Base-by-base conservation (phyloP, 2,888 invertebrate genomes). In the Helicoverpa assulta region DNA sequence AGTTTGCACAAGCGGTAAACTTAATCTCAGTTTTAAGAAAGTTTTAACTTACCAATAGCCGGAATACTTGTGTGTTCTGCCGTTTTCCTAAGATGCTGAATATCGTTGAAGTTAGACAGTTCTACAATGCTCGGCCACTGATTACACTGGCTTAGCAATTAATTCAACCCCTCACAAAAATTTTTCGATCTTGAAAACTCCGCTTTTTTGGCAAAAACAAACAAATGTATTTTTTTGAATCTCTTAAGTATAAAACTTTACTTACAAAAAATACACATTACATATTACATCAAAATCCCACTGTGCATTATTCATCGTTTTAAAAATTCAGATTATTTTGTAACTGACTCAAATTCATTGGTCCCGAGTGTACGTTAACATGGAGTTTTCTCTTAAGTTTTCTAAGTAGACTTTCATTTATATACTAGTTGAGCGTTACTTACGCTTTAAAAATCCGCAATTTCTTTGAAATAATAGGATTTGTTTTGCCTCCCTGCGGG, bases 21-120 rank as follows among this genome's bases (percentile, higher is more conserved):
- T 78, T 66, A 68, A 82, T 80, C 70, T 73, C 63, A 68, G 75
- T 74, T 73, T 71, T 58, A 70, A 60, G 75, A 71, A 81, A 81
- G 43, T 79, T 84, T 70, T 5, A 47, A 29, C 60, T 70, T 84
- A 73, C 69, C 81, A 73, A 75, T 78, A 75, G 64, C 67, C 59
- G 7, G 55, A 61, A 67, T 70, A 52, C 73, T 70, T 63, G 59
- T 55, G 55, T 43, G 51, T 63, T 66, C 52, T 40, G 51, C 53
- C n/a, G 68, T 66, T 66, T 74, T 69, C 50, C 37, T 60, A 67
- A 61, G 60, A 55, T 63, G 37, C 19, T 37, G 52, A 54, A 61
- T n/a, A 50, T 56, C 21, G 16, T 21, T 12, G 10, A 40, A 59
- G 37, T 51, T 65, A 54, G 43, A 60, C 8, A 18, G 16, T 63